Evolutionary conservation across 2,888 invertebrate genomes (phyloP), one percentile per base, ranked within the genome.

Genomic region (Parasteatoda lunata): DNA sequence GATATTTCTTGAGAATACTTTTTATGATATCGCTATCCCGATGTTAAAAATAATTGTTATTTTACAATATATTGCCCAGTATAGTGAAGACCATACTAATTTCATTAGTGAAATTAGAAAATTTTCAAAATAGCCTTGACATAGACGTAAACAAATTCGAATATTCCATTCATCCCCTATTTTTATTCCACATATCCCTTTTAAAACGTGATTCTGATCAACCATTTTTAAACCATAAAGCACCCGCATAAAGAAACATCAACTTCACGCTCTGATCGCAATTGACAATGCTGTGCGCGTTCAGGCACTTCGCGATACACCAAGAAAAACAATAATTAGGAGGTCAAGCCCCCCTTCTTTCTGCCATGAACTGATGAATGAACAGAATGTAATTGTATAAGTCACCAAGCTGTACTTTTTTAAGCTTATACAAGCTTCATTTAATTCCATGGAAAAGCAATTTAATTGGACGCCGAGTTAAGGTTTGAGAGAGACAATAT

Each of bases 181-280:
- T 13, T 13, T 59, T 54, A 13, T 59, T 11, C 11, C 59, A 59
- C 59, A 5, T 13, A 59, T 59, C 59, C 59, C 59, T 7, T 4
- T 30, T 2, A 30, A 30, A 13, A 59, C 59, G 59, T 59, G 59
- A 59, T 59, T 59, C n/a, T n/a, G n/a, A 59, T n/a, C n/a, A 9
- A 59, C 59, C 59, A 59, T 59, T 59, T 13, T 13, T 9, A 9
- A 59, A 9, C 59, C 9, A 59, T 59, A 59, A 7, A n/a, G 8
- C 59, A 59, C 59, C 59, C 59, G 59, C 59, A 59, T 59, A 59
- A 9, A 59, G n/a, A 59, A 59, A 4, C 59, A 13, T 54, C 54
- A 9, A 59, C 73, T 84, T 84, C 77, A 77, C 83, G 83, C 70
- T 84, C 48, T 70, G 83, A 5, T 77, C 77, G 47, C n/a, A 52